phyloP scores from a whole-genome alignment of 2,797 vertebrate species.

The Pseudochirops cupreus region DNA sequence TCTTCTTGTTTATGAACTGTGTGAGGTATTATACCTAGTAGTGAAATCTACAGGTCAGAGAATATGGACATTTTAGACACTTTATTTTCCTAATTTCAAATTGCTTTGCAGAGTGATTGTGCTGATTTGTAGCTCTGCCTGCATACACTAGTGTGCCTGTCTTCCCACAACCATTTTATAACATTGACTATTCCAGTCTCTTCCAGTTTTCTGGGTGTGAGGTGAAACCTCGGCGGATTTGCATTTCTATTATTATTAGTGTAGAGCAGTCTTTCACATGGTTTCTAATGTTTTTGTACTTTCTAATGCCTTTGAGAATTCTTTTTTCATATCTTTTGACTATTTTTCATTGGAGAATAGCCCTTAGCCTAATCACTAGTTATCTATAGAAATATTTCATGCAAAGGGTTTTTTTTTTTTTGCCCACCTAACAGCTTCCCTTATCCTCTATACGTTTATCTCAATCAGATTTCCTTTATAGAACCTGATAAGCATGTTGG shows the following conservation, averaged over 20 bases:
- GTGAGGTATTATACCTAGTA: not conserved
- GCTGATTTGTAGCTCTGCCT: not conserved
- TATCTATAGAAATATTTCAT: not conserved
- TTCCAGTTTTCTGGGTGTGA: not conserved
- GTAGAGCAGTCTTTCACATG: not conserved
- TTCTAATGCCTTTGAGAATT: not conserved
- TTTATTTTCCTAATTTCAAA: not conserved
- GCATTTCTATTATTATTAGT: not conserved
- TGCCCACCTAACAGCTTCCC: not conserved
- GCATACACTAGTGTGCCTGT: not conserved
- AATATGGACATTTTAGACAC: not conserved
- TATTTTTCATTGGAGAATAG: not conserved
- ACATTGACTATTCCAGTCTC: not conserved
- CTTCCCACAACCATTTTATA: not conserved
- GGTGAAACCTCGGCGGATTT: not conserved
- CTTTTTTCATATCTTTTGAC: not conserved
- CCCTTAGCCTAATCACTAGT: not conserved
- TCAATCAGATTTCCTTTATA: not conserved
- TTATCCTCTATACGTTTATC: not conserved
- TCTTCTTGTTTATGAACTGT: not conserved
- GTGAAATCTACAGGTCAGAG: not conserved
- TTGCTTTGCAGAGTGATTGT: not conserved
- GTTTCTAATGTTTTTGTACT: not conserved
- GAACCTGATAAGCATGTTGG: fast-evolving
- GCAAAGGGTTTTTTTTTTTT: not conserved